These are phyloP conservation scores for Dicycla oo DNA, from an alignment of 2,888 invertebrate species.

Conservation along the genomic window DNA sequence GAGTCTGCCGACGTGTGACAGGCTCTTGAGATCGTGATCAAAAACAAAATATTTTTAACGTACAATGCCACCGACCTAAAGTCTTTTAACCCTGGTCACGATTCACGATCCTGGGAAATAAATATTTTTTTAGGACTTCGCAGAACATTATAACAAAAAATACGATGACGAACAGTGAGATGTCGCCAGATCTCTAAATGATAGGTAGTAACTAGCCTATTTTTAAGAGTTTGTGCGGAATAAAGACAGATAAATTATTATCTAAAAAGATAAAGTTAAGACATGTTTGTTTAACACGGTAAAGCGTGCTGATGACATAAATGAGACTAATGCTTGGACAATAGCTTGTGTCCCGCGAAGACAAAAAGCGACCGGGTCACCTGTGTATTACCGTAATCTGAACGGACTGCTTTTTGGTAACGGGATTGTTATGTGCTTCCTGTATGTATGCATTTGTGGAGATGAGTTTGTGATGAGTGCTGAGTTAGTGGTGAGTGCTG, in stretches of 20 bases:
- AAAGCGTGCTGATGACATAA: slow-evolving; percentile 61
- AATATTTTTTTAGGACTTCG: slow-evolving; percentile 73
- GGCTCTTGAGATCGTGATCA: slow-evolving; percentile 70
- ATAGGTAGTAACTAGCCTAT: slow-evolving; percentile 48
- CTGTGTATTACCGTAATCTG: slow-evolving; percentile 74
- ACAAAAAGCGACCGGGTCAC: slow-evolving; percentile 82
- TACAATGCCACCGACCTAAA: slow-evolving; percentile 68
- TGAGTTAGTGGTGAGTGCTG: slow-evolving; percentile 35
- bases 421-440: slow-evolving; percentile 63
- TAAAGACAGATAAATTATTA: slow-evolving; percentile 50
- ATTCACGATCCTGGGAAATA: slow-evolving; percentile 75
- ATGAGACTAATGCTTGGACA: slow-evolving; percentile 62
- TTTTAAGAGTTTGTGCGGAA: slow-evolving; percentile 41
- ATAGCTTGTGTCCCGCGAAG: slow-evolving; percentile 70
- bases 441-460: slow-evolving; percentile 52
- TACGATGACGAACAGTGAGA: slow-evolving; percentile 67
- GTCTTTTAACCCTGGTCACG: slow-evolving; percentile 81
- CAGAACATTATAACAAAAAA: slow-evolving; percentile 67
- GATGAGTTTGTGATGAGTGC: slow-evolving; percentile 25
- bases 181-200: slow-evolving; percentile 54
- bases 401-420: slow-evolving; percentile 70
- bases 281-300: slow-evolving; percentile 37
- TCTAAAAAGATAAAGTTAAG: slow-evolving; percentile 49
- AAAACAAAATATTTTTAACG: slow-evolving; percentile 75
- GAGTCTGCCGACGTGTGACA: slow-evolving; percentile 54